Base-by-base conservation (phyloP, 2,113 vertebrate genomes). In the Rhabdornis inornatus region DNA sequence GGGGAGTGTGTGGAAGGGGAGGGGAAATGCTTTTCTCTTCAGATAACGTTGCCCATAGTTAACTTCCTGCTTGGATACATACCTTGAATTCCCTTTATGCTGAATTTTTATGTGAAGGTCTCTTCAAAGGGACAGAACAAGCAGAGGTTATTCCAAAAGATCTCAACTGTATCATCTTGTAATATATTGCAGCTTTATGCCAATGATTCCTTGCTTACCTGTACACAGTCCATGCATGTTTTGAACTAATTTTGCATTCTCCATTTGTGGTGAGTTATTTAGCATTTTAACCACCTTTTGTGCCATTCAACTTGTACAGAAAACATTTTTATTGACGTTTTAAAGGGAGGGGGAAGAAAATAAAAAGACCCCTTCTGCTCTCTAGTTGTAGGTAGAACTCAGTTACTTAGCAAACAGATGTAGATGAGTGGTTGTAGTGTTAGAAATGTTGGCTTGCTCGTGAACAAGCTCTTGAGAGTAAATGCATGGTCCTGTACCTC, bases 251-350 rank as follows among this genome's bases (percentile, higher is more conserved):
- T 97, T 97, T 95, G 84, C 95, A 96, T 98, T 97, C 97, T 97
- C 90, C 97, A 98, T 80, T 94, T 90, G 97, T 97, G 96, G 96
- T 98, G 96, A 97, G 93, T 97, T 97, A 81, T 70, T 97, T 92
- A 96, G 93, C 97, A 96, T 87, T 89, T 95, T 92, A 89, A 96
- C 96, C 97, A 96, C 94, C 95, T 97, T 97, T 98, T 96, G 97
- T 98, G 97, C 96, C 98, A 98, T 98, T 98, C 96, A 96, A 96
- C 97, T 97, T 98, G 98, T 98, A 98, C 97, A 98, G 97, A 98
- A 98, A 98, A 98, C 93, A 93, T 95, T 98, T 98, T 98, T 98
- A 98, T 98, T 94, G 97, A 97, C 97, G 78, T 98, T 98, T 98
- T 94, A 91, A 96, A 96, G 92, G 95, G 94, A 96, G 88, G 87